Base-by-base conservation (phyloP, 2,888 invertebrate genomes). In the Melanostoma scalare region DNA sequence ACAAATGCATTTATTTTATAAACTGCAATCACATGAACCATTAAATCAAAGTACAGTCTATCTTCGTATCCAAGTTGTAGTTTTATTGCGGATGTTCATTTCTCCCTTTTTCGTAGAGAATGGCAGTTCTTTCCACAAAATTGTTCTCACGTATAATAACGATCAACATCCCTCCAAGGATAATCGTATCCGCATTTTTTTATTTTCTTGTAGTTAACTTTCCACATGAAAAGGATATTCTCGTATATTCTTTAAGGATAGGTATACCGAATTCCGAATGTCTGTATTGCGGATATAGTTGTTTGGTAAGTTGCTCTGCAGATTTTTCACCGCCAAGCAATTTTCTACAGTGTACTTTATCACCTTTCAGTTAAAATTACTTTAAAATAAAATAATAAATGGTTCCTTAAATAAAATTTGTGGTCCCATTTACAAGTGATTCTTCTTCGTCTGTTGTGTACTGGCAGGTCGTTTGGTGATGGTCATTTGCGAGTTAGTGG, bases 381-480 rank as follows among this genome's bases (percentile, higher is more conserved):
- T 4, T 46, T 5, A 20, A 40, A 6, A 3, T 20, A 2, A 56
- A 4, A 56, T 9, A 4, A 55, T 1, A 33, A 44, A 52, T 36
- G 6, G 33, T 72, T 58, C 38, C 20, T 44, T 42, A 69, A 65
- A 61, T 20, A 48, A 31, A 76, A 38, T 9, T 42, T 44, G 46
- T 53, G 40, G 20, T 20, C 6, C 42, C 48, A 42, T 31, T n/a
- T 10, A 53, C 38, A 68, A 61, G 77, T 73, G 36, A 82, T 82
- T 82, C 69, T 73, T 77, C 73, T 58, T 77, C 53, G 56, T 69
- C 65, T 53, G 58, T 58, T 73, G 36, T 61, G n/a, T 10, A 6
- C n/a, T 50, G 48, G 38, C 35, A 61, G 36, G 38, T 63, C 63
- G 30, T 36, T 36, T 36, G 48, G 6, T 46, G 3, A 20, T 53